Base-by-base conservation (phyloP, 2,113 vertebrate genomes). In the Corythornis cristatus region DNA sequence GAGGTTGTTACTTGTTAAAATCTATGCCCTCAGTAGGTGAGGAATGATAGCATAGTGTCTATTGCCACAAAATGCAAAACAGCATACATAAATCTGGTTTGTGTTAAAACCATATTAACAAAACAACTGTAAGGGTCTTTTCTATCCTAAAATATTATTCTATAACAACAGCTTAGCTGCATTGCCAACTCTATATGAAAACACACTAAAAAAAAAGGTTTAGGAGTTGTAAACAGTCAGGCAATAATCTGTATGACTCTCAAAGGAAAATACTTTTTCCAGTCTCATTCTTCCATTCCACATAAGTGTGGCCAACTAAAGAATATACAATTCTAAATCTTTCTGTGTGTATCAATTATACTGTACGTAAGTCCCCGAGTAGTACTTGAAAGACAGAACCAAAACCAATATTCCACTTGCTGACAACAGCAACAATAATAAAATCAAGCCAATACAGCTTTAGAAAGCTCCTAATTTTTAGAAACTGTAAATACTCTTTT, bases 311-410 rank as follows among this genome's bases (percentile, higher is more conserved):
- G 83, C 75, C 93, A 93, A 95, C 95, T 96, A 83, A 92, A 93
- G 91, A 95, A 90, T 73, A 97, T 72, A 97, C 97, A 97, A 97
- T 95, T 89, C 67, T 87, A 95, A 96, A 94, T 94, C 73, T 96
- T 96, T 94, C 93, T 88, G 35, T 54, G 46, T 80, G 46, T 92
- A 97, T 96, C 96, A 97, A 58, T 96, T 97, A 97, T 73, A 89
- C 90, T 83, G 64, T 61, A 92, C 3, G 1, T 83, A 96, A 94
- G 76, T 95, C 94, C 92, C 93, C 83, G 48, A 97, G 86, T 61
- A 96, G 78, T 90, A 97, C 94, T 97, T 96, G 97, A 95, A 97
- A 97, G 82, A 96, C 94, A 95, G 83, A 96, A 96, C 86, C 72
- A 78, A 96, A 98, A 97, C 95, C 88, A 97, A 92, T 96, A 96